phyloP scores from a whole-genome alignment of 2,888 invertebrate species.

The Nemapogon koenigi region DNA sequence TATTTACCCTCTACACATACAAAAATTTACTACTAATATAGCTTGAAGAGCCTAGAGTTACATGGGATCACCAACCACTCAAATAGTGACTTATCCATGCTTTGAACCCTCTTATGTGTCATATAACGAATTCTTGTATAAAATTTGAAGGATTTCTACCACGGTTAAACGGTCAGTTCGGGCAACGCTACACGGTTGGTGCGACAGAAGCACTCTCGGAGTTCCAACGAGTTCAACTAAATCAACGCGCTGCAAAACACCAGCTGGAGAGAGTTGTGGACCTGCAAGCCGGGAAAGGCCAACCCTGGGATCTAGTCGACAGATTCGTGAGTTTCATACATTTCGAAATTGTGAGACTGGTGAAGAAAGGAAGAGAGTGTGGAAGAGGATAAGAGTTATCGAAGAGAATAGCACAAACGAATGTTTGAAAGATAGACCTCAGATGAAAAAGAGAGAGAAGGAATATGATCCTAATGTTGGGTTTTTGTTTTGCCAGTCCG shows the following conservation, averaged over 20 bases:
- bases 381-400: conserved; percentile 9
- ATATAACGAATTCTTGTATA: too few relatives aligned
- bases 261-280: conserved; percentile 65
- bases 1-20: too few relatives aligned
- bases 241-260: conserved; percentile 63
- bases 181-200: conserved; percentile 74
- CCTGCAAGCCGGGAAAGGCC: conserved; percentile 68
- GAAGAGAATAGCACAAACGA: conserved; percentile 17
- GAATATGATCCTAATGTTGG: neutral
- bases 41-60: too few relatives aligned
- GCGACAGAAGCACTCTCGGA: conserved; percentile 77
- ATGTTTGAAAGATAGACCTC: conserved; percentile 19
- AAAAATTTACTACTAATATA: too few relatives aligned
- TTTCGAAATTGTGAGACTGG: conserved; percentile 12
- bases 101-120: too few relatives aligned
- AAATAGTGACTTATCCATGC: too few relatives aligned
- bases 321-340: conserved; percentile 57
- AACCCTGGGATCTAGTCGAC: conserved; percentile 67
- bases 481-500: conserved; percentile 56
- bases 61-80: too few relatives aligned
- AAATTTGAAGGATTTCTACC: conserved; percentile 71
- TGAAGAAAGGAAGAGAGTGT: conserved; percentile 13
- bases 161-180: conserved; percentile 68
- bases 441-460: conserved; percentile 1
- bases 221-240: conserved; percentile 69